Percentiles rank a stretch among this genome's conserved stretches.
Conservation (phyloP, 2,888 invertebrate genomes). For the Ophioninae sp. region DNA sequence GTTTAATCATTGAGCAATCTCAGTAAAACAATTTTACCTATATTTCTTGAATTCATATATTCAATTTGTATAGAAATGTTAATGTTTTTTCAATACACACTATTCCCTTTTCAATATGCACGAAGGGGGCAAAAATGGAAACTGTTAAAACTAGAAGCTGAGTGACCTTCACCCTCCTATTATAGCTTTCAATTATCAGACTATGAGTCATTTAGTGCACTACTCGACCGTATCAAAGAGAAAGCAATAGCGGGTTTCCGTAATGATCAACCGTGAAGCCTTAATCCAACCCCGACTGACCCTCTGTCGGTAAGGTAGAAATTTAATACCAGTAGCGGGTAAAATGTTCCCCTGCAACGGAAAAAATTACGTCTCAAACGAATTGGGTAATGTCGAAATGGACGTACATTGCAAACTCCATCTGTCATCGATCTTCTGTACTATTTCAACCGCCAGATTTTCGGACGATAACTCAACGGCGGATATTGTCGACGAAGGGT, state of each 20-base stretch:
- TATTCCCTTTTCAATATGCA: too few species aligned
- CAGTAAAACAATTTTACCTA: too few species aligned
- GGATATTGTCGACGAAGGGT: not conserved
- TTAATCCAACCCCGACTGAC: not conserved
- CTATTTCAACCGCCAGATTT: not conserved
- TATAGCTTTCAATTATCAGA: too few species aligned
- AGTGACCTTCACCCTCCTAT: too few species aligned
- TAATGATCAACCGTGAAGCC: not conserved
- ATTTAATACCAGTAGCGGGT: constrained; percentile 1
- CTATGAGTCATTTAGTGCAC: not conserved
- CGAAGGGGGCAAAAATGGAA: too few species aligned
- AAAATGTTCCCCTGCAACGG: not conserved
- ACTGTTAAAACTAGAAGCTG: too few species aligned
- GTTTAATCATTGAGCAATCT: too few species aligned
- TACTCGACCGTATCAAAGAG: constrained; percentile 10
- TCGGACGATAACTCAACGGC: constrained; percentile 8
- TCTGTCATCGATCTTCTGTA: not conserved
- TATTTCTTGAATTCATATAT: too few species aligned
- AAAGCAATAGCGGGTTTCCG: not conserved
- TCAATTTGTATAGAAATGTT: too few species aligned
- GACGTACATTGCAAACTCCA: not conserved
- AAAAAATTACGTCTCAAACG: not conserved
- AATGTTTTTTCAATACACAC: too few species aligned
- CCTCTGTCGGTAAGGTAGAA: constrained; percentile 42
- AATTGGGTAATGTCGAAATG: not conserved